Evolutionary conservation across 2,113 vertebrate genomes (phyloP), one percentile per base, ranked within the genome.

Genomic region (Prunella himalayana): DNA sequence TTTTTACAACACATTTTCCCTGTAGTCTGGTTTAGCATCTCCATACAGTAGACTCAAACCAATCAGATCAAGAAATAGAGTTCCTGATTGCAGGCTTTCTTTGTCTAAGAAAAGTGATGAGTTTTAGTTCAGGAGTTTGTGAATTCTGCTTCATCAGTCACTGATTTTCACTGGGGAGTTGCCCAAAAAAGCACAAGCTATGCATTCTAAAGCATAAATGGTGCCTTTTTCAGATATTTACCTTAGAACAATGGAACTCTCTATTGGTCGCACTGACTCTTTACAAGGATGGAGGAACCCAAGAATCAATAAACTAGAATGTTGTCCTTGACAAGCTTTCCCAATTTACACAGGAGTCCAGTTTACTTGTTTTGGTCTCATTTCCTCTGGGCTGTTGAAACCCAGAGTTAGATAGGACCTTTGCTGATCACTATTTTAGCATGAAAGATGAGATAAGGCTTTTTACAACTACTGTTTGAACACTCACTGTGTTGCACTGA

Each of bases 71-170:
- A 68, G 41, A 83, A 95, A 44, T 5, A 33, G 12, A 66, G 35
- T 59, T 94, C 60, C 53, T 86, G 42, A 83, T 37, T 80, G 59
- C 59, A 80, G 68, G 37, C 8, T 49, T 85, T 56, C 61, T 72
- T 69, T 17, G 5, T 53, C 44, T 70, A 33, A 50, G 47, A 50
- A 83, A 92, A 78, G 10, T 47, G 39, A 50, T 30, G 5, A 70
- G 15, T 75, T 77, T 77, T 54, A 27, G 19, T 81, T 68, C 25
- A 50, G 24, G 5, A 2, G 33, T 83, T 92, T 66, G 56, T 92
- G 76, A 88, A 41, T 94, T 88, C 42, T 56, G 13, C 44, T 86
- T 81, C 91, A 73, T 83, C 71, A 37, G 19, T 54, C 54, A 51
- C 42, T 59, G 76, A 63, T 77, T 88, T 80, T 88, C 14, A 7